Evolutionary conservation across 2,113 vertebrate genomes (phyloP).

Genomic region (Brienomyrus longianalis): DNA sequence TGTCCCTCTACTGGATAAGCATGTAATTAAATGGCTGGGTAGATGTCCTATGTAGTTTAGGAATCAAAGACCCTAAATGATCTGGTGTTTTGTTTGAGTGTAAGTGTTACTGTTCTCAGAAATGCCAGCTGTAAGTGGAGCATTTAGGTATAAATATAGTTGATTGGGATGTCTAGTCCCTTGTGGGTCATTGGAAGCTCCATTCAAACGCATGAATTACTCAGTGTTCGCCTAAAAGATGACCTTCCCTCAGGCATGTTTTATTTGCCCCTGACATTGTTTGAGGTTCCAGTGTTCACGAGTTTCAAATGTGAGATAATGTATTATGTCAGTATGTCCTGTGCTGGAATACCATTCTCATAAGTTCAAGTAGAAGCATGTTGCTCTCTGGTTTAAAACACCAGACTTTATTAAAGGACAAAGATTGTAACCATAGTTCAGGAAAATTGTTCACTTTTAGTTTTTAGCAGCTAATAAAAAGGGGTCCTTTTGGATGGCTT

Average conservation of each 20-base stretch:
- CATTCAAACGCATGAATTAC: background rate
- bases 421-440: background rate
- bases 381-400: background rate
- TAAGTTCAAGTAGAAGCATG: background rate
- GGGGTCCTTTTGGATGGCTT: background rate
- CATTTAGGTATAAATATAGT: background rate
- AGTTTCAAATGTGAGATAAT: background rate
- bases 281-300: background rate
- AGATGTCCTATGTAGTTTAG: background rate
- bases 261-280: background rate
- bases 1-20: background rate
- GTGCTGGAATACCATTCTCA: background rate
- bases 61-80: background rate
- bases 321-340: background rate
- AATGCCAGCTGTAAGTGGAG: background rate
- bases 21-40: background rate
- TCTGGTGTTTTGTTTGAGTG: background rate
- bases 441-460: background rate
- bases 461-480: slow-evolving; percentile 13
- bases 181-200: background rate
- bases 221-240: background rate
- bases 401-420: background rate
- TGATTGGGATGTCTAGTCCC: background rate
- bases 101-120: background rate
- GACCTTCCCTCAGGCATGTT: background rate